phyloP scores from a whole-genome alignment of 2,113 vertebrate species.

The Noturus placidus region DNA sequence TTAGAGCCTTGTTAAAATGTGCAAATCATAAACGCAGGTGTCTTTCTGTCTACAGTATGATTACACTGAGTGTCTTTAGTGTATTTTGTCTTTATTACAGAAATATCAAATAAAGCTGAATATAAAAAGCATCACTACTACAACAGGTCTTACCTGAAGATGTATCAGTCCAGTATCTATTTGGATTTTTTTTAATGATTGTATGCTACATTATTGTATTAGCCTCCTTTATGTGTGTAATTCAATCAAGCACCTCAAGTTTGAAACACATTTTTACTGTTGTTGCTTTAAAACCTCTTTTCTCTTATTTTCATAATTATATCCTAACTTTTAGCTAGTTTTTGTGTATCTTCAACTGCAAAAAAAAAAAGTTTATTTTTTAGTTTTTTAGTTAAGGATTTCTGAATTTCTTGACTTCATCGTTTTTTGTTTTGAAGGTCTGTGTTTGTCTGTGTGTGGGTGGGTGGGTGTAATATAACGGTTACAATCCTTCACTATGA shows the following conservation, averaged over 20 bases:
- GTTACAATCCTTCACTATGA: slow-evolving; percentile 20
- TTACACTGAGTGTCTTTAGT: background rate
- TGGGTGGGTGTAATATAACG: slow-evolving; percentile 7
- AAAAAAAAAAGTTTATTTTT: background rate
- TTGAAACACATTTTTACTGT: background rate
- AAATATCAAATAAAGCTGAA: background rate
- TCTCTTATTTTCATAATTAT: background rate
- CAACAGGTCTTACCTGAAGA: background rate
- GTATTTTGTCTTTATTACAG: background rate
- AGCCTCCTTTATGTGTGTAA: background rate
- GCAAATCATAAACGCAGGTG: background rate
- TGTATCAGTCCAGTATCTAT: background rate
- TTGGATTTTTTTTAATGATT: background rate
- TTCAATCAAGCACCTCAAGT: background rate
- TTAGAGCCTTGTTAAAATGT: background rate
- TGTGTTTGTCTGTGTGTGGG: slow-evolving; percentile 27
- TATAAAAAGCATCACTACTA: background rate
- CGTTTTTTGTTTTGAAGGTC: background rate
- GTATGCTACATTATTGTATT: background rate
- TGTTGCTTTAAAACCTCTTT: background rate
- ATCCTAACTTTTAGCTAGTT: background rate
- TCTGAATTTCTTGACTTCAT: background rate
- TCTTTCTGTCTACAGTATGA: background rate
- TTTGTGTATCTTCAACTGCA: background rate
- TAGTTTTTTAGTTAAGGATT: background rate